Conservation (phyloP, 2,797 vertebrate genomes). For the Pseudotriccus pelzelni region DNA sequence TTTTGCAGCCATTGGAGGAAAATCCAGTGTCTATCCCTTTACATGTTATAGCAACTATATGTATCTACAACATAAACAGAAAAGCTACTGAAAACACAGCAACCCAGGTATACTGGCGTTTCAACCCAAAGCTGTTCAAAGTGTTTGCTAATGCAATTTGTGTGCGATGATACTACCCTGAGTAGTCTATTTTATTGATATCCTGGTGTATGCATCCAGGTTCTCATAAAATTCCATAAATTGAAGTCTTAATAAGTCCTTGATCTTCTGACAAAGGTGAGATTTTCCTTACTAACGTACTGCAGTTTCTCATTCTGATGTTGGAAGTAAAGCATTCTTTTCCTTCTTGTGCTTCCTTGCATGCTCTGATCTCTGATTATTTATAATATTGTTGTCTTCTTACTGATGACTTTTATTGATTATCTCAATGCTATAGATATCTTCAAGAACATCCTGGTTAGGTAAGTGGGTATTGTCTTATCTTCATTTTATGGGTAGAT, state of each 20-base stretch:
- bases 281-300: slow-evolving; percentile 22
- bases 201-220: neutral
- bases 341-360: neutral
- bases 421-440: slow-evolving; percentile 44
- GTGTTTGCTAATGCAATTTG: neutral
- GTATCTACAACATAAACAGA: neutral
- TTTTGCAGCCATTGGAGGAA: slow-evolving; percentile 39
- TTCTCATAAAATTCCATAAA: slow-evolving; percentile 9
- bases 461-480: slow-evolving; percentile 52
- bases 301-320: neutral
- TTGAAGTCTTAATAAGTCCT: slow-evolving; percentile 10
- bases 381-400: slow-evolving; percentile 29
- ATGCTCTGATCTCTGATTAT: slow-evolving; percentile 19
- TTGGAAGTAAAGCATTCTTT: neutral
- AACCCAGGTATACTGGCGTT: neutral
- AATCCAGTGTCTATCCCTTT: slow-evolving; percentile 1
- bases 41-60: neutral
- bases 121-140: neutral
- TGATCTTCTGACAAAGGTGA: slow-evolving; percentile 46
- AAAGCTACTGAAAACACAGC: neutral
- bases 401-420: slow-evolving; percentile 35
- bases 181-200: neutral
- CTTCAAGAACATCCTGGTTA: slow-evolving; percentile 49
- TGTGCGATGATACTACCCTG: neutral
- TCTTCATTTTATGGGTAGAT: neutral